phyloP scores from a whole-genome alignment of 2,797 vertebrate genomes.

The Carcharodon carcharias region DNA sequence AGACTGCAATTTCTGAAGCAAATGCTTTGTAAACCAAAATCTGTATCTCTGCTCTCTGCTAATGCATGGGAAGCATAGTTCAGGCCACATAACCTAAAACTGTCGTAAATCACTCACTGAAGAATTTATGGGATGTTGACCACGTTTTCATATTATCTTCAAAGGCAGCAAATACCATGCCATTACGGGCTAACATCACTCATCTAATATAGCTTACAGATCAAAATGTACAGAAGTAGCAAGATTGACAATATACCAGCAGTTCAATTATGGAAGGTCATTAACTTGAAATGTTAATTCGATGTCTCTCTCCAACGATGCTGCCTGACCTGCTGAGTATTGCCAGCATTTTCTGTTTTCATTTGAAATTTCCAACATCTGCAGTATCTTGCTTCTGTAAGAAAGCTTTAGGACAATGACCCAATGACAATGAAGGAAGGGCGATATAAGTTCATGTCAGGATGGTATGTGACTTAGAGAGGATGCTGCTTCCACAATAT shows the following conservation, averaged over 20 bases:
- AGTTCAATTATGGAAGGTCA: not conserved
- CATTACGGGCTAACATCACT: not conserved
- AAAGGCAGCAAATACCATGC: not conserved
- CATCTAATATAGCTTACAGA: not conserved
- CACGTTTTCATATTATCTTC: not conserved
- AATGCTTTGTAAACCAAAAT: not conserved
- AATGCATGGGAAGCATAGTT: not conserved
- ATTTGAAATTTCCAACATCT: too few relatives aligned
- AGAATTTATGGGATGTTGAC: not conserved
- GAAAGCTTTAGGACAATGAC: too few relatives aligned
- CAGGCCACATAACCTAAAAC: not conserved
- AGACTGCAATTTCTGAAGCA: not conserved
- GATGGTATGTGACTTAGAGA: too few relatives aligned
- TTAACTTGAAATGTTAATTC: not conserved
- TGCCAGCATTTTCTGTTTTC: not conserved
- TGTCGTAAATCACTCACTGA: not conserved
- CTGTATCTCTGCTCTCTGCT: not conserved
- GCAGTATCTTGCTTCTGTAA: too few relatives aligned
- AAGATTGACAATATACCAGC: not conserved
- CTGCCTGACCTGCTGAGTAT: not conserved
- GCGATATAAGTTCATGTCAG: too few relatives aligned
- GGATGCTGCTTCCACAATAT: too few relatives aligned
- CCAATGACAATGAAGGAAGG: too few relatives aligned
- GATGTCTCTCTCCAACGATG: not conserved
- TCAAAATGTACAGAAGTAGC: not conserved